These are phyloP conservation scores for Lophotriccus pileatus DNA, from an alignment of 2,797 vertebrate genomes.

Conservation along the genomic window DNA sequence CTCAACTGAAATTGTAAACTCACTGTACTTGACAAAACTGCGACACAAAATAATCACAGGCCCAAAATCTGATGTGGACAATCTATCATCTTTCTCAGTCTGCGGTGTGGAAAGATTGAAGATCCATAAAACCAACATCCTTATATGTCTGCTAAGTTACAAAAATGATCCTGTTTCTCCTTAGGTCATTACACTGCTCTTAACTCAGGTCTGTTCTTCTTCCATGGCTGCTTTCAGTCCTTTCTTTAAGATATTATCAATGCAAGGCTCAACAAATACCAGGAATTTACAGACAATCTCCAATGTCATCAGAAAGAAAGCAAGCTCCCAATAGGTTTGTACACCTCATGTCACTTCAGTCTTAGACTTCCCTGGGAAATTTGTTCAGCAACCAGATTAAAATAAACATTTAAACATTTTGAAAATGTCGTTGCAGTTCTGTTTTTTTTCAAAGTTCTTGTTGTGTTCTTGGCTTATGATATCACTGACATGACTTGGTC, in stretches of 20 bases:
- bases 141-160: not conserved
- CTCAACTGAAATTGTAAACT: not conserved
- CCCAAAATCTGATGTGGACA: not conserved
- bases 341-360: not conserved
- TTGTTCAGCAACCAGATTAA: not conserved
- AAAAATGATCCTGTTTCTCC: not conserved
- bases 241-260: not conserved
- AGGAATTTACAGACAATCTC: not conserved
- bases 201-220: not conserved
- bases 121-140: not conserved
- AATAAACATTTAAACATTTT: conserved; percentile 22
- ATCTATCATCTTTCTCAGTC: not conserved
- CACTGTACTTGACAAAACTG: not conserved
- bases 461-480: not conserved
- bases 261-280: not conserved
- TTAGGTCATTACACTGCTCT: not conserved
- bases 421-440: not conserved
- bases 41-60: not conserved
- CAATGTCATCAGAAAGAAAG: not conserved
- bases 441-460: conserved; percentile 6
- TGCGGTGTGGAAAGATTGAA: not conserved
- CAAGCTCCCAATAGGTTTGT: not conserved
- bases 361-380: conserved; percentile 14
- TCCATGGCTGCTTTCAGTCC: not conserved
- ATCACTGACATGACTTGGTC: conserved; percentile 9